Evolutionary conservation across 1,140 invertebrate species (phyloP), one percentile per base, ranked within the genome.

Genomic region (Colletes gigas): DNA sequence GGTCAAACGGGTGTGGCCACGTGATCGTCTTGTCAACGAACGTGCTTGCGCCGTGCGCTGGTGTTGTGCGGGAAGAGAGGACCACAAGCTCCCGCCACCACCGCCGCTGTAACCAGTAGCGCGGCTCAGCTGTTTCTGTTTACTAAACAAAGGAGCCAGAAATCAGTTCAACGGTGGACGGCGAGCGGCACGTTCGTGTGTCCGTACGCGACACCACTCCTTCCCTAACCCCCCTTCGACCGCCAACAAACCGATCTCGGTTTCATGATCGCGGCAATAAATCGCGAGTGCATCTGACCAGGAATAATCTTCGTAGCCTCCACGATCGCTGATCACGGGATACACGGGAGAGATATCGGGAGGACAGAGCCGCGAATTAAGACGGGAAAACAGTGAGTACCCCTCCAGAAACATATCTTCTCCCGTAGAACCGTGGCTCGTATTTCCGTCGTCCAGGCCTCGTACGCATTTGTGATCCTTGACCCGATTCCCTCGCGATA

Each of bases 61-160:
- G 54, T 76, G 70, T 67, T 83, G 30, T 52, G 67, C 65, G 71
- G 21, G 50, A 65, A 74, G 63, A 55, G 63, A 21, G 44, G 65
- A 30, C 52, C 3, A 6, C 44, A 3, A 69, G 47, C 70, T 74
- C 12, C 67, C 83, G 74, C 75, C 74, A 71, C 62, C 76, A 77
- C 76, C 77, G 70, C 72, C 57, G n/a, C 78, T 55, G 55, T 86
- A 81, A 78, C 72, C 70, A 59, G 76, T 68, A 81, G 71, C 62
- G 66, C 55, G 81, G 81, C 90, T 91, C 91, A 92, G 91, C 91
- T 92, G 91, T 91, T 92, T 90, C 91, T 92, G 91, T 92, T 92
- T 92, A 92, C 90, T 89, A 91, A 91, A 92, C 90, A 92, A 91
- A 92, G 90, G 86, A 89, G 88, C 68, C 78, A 70, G 79, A 81